These are phyloP conservation scores for Dipodomys merriami DNA, from an alignment of 2,113 vertebrate genomes.

Conservation along the genomic window DNA sequence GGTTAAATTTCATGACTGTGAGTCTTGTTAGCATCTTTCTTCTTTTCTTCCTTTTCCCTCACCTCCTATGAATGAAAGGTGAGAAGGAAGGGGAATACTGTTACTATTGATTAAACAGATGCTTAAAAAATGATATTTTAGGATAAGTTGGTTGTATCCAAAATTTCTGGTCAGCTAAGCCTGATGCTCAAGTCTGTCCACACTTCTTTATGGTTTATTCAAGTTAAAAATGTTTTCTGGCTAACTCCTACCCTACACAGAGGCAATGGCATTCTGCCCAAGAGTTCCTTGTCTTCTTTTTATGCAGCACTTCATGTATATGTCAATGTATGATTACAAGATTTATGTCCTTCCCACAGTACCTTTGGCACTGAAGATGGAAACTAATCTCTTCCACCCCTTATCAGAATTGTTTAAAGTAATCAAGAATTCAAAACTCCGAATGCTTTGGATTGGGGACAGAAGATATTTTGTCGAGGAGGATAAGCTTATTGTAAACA, in stretches of 20 bases:
- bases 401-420: constrained; percentile 64
- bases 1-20: constrained; percentile 50
- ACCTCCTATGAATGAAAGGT: background rate
- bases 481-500: constrained; percentile 19
- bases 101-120: background rate
- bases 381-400: constrained; percentile 57
- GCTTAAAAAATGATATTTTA: background rate
- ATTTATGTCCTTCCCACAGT: constrained; percentile 53
- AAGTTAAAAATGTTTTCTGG: constrained; percentile 43
- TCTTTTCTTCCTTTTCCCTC: background rate
- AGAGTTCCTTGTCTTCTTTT: constrained; percentile 57
- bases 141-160: background rate
- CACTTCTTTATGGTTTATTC: background rate
- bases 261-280: constrained; percentile 43
- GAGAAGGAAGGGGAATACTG: background rate
- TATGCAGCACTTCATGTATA: constrained; percentile 60
- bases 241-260: constrained; percentile 25
- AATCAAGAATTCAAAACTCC: constrained; percentile 65
- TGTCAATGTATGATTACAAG: constrained; percentile 49
- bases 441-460: constrained; percentile 55
- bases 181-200: constrained; percentile 30
- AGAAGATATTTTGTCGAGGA: constrained; percentile 51
- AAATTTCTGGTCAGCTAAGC: constrained; percentile 11
- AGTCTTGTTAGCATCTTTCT: constrained; percentile 41
- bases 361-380: constrained; percentile 60